Conservation (phyloP, 2,113 vertebrate genomes). For the Alces alces region DNA sequence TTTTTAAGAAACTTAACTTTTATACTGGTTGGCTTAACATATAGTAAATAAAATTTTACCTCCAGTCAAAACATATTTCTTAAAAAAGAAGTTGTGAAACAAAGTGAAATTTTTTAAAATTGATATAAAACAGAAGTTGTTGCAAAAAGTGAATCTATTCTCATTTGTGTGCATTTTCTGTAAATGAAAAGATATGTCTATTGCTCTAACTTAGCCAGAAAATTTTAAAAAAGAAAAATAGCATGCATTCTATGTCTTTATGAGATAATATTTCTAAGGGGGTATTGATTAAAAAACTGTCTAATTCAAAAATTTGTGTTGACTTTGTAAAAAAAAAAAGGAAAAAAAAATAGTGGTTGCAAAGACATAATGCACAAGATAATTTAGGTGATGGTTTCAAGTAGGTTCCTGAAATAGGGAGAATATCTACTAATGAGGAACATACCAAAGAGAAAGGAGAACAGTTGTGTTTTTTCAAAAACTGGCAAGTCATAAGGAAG, state of each 20-base stretch:
- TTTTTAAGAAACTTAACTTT: background rate
- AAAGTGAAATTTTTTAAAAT: background rate
- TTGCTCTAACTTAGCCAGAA: background rate
- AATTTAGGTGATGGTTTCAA: background rate
- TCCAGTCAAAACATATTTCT: background rate
- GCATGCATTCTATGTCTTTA: background rate
- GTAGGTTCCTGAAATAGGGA: background rate
- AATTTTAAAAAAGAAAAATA: background rate
- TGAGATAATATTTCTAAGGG: background rate
- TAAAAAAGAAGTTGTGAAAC: background rate
- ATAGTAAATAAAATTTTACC: background rate
- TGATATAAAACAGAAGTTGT: background rate
- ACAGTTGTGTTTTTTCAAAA: background rate
- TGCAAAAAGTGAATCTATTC: background rate
- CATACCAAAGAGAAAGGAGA: background rate
- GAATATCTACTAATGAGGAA: background rate
- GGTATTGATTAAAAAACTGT: background rate
- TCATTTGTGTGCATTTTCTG: background rate
- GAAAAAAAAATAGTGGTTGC: background rate
- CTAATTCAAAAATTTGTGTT: background rate
- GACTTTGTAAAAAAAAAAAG: background rate
- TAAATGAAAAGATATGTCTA: background rate
- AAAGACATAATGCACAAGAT: background rate
- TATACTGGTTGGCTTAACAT: background rate
- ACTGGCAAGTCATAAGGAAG: background rate